These are phyloP conservation scores for Nemopilema nomurai DNA, from an alignment of 30 jellyfish, hydroid and myxozoan species.

Conservation along the genomic window DNA sequence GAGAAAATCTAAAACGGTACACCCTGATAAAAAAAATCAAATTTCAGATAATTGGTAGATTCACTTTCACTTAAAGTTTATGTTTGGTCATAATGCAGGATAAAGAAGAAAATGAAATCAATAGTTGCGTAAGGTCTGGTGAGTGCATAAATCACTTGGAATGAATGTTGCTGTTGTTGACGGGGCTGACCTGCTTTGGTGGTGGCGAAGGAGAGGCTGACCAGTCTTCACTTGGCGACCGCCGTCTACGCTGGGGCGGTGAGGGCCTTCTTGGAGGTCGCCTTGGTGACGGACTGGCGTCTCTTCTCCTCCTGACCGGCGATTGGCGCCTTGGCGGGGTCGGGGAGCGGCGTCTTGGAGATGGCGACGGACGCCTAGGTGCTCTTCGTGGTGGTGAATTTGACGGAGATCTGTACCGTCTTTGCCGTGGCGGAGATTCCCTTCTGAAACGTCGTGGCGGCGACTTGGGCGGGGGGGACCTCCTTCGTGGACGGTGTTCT, in stretches of 20 bases:
- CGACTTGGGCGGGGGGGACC: slow-evolving; percentile 56
- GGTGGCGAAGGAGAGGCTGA: slow-evolving; percentile 69
- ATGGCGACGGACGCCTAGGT: slow-evolving; percentile 38
- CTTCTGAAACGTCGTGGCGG: slow-evolving; percentile 75
- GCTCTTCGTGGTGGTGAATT: slow-evolving; percentile 63
- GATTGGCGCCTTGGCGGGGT: slow-evolving; percentile 66
- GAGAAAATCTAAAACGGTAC: too few species aligned
- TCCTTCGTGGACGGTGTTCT: slow-evolving; percentile 38
- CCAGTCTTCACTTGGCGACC: slow-evolving; percentile 73
- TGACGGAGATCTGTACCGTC: slow-evolving; percentile 65
- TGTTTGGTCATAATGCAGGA: too few species aligned
- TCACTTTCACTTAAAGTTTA: too few species aligned
- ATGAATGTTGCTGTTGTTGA: background rate
- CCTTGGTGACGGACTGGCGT: slow-evolving; percentile 67
- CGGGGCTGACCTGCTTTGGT: slow-evolving; percentile 12
- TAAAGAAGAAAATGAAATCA: too few species aligned
- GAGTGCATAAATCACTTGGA: too few species aligned
- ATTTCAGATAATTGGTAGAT: too few species aligned
- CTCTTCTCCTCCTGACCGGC: slow-evolving; percentile 58
- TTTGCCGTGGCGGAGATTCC: slow-evolving; percentile 61
- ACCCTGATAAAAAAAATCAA: too few species aligned
- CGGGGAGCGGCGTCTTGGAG: slow-evolving; percentile 59
- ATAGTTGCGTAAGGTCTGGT: too few species aligned
- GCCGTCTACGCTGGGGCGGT: slow-evolving; percentile 61
- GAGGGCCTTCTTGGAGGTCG: slow-evolving; percentile 55